Base-by-base conservation (phyloP, 2,797 vertebrate genomes). In the Cossypha niveicapilla region DNA sequence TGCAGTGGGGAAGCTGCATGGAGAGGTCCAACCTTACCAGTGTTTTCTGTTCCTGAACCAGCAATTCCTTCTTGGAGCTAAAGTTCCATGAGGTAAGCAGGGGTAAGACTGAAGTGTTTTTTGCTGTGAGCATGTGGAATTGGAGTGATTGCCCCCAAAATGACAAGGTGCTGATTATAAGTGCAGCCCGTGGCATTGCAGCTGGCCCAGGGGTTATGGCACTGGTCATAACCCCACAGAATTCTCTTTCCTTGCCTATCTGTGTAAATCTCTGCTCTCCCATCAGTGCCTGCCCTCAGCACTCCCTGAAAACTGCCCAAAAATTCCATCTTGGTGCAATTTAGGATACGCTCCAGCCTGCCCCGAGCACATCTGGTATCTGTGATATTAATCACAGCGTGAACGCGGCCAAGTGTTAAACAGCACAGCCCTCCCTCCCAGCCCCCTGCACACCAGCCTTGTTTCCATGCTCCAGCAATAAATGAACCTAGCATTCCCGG, bases 281-380 rank as follows among this genome's bases (percentile, higher is more conserved):
- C 61, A 39, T 73, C 76, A 88, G 44, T 9, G 54, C 70, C 70
- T 88, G 35, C 57, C 47, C 61, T 86, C 73, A 93, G 34, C 85
- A 60, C 71, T 88, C 88, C 85, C 68, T 66, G 86, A 74, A 93
- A 94, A 92, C 67, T 73, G 87, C 92, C 90, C 24, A 34, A 34
- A 92, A 95, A 95, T 96, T 96, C 96, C 95, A 74, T 88, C 80
- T 88, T 94, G 81, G 88, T 92, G 82, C 89, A 84, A 88, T 93
- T 92, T 93, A 90, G 92, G 94, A 96, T 93, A 56, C 3, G 95
- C 95, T 90, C 9, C 83, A 80, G 90, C 92, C 96, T 95, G 93
- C 93, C 92, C 87, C 0, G 5, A 88, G 83, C 92, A 92, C 86
- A 95, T 95, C 94, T 96, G 94, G 73, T 87, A 86, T 96, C 90